Conservation (phyloP, 2,113 vertebrate species). For the Struthidea cinerea region DNA sequence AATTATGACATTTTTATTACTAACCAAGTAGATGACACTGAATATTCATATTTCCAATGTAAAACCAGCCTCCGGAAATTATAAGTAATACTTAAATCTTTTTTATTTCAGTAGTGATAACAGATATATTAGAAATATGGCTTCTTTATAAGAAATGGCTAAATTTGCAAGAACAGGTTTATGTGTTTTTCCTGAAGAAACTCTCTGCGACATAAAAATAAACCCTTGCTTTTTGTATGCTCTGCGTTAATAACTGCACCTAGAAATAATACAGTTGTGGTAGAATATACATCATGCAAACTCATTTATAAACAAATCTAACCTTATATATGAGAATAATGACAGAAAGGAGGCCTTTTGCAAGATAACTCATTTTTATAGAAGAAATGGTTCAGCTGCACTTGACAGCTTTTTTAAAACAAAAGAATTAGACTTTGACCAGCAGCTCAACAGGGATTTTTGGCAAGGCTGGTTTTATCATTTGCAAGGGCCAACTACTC, state of each 20-base stretch:
- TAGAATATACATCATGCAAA: not conserved
- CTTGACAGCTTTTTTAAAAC: conserved; percentile 27
- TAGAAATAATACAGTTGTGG: conserved; percentile 4
- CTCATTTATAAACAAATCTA: conserved; percentile 23
- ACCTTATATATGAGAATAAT: not conserved
- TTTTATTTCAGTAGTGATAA: not conserved
- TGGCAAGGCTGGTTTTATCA: not conserved
- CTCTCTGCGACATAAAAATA: not conserved
- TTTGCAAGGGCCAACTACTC: not conserved
- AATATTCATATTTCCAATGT: not conserved
- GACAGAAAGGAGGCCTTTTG: not conserved
- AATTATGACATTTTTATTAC: not conserved
- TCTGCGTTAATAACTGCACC: not conserved
- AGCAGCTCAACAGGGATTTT: conserved; percentile 24
- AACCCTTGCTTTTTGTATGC: not conserved
- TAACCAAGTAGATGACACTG: not conserved
- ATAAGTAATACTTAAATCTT: not conserved
- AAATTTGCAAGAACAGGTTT: not conserved
- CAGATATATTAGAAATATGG: not conserved
- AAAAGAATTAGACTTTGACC: conserved; percentile 12
- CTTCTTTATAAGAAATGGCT: not conserved
- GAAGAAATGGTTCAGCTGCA: not conserved
- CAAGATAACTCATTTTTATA: conserved; percentile 26
- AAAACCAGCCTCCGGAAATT: not conserved
- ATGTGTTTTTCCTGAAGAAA: not conserved